Base-by-base conservation (phyloP, 2,888 invertebrate species). In the Tanypteryx hageni region DNA sequence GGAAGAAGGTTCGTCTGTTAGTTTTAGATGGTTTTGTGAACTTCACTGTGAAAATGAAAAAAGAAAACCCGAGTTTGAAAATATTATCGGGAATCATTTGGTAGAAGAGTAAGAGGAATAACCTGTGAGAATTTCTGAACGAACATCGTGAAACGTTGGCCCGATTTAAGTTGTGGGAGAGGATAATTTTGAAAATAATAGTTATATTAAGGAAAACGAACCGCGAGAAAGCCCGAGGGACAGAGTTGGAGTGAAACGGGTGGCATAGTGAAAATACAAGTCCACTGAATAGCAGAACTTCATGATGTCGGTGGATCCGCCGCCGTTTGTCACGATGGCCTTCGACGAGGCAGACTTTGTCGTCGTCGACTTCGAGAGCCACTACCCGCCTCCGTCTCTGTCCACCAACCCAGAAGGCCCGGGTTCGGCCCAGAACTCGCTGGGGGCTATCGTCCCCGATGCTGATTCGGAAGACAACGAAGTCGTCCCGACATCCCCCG, bases 331-430 rank as follows among this genome's bases (percentile, higher is more conserved):
- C 11, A 44, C 82, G 5, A 82, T 82, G 82, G 16, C 82, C 14
- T 82, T 82, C 82, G 82, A 82, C 44, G 82, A 31, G 44, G 82
- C 16, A 44, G 82, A 82, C 44, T 44, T 82, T n/a, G 82, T 31
- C 82, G 44, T 82, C 13, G 13, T 82, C 7, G 82, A 82, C 82
- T 82, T 82, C 44, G 82, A 82, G 44, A 82, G 82, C n/a, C 82
- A 82, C n/a, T 82, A 31, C 82, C 44, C 31, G 13, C 16, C 82
- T 16, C 11, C 82, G 4, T 3, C 14, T 27, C 14, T 82, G 27
- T 16, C n/a, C 82, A 31, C 31, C 7, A 13, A 11, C 14, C 7
- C 44, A 16, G 82, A 82, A 82, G 44, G 16, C 13, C 44, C 82
- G 2, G 14, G 16, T 11, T 31, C 31, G 82, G 0, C 14, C 16